These are phyloP conservation scores for Nephila pilipes DNA, from an alignment of 1,140 invertebrate genomes.

Conservation along the genomic window DNA sequence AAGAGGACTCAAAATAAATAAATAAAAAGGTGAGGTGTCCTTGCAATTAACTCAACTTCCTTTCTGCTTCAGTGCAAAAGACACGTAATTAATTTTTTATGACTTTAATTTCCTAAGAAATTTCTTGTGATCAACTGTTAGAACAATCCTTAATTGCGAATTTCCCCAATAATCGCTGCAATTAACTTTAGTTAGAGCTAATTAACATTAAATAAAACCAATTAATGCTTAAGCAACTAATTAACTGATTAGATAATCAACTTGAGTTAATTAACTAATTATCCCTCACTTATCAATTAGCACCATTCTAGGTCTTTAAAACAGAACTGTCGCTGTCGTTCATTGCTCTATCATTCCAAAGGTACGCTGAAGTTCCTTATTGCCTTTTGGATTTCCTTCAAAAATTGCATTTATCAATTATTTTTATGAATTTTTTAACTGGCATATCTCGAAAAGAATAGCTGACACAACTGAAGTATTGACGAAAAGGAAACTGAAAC, in stretches of 20 bases:
- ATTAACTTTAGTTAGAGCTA: constrained; percentile 27
- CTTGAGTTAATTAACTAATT: constrained; percentile 39
- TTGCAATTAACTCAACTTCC: background rate
- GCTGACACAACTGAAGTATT: background rate
- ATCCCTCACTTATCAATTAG: constrained; percentile 35
- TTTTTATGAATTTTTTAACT: background rate
- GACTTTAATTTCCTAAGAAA: background rate
- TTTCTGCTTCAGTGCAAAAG: constrained; percentile 1
- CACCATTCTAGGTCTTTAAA: constrained; percentile 1
- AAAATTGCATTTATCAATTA: constrained; percentile 21
- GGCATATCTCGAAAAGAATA: background rate
- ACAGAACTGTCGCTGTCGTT: background rate
- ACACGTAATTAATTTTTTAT: constrained; percentile 14
- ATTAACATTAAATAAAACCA: constrained; percentile 39
- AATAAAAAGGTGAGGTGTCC: background rate
- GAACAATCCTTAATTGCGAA: constrained; percentile 33
- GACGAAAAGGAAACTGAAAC: background rate
- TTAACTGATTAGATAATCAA: constrained; percentile 28
- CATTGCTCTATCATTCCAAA: background rate
- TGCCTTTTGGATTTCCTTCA: background rate
- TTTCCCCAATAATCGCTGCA: constrained; percentile 22
- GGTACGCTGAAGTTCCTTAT: background rate
- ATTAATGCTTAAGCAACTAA: constrained; percentile 39
- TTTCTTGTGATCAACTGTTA: constrained; percentile 20
- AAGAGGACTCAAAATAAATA: background rate